phyloP scores from a whole-genome alignment of 2,888 invertebrate species.

The Lypha dubia region DNA sequence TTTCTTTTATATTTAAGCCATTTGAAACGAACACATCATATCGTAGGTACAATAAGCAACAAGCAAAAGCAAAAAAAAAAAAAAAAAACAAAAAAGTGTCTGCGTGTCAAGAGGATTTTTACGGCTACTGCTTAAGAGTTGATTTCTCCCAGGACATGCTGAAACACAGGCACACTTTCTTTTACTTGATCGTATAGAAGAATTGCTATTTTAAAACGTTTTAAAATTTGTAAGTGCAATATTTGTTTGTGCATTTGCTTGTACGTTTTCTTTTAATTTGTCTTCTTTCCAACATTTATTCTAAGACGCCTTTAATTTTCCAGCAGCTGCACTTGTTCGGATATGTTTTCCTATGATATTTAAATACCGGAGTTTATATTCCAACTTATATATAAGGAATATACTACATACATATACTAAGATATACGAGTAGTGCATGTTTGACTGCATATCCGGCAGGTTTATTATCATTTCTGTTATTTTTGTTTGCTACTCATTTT shows the following conservation, averaged over 20 bases:
- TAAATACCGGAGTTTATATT: slow-evolving; percentile 14
- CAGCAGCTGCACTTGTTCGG: slow-evolving; percentile 71
- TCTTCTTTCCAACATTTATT: slow-evolving; percentile 15
- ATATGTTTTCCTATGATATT: slow-evolving; percentile 28
- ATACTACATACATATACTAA: background rate
- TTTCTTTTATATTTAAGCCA: slow-evolving; percentile 56
- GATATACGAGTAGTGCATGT: background rate
- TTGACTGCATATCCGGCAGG: slow-evolving; percentile 67
- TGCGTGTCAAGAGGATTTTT: slow-evolving; percentile 71
- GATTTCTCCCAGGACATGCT: slow-evolving; percentile 43
- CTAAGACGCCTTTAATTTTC: slow-evolving; percentile 67
- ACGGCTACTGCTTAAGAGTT: slow-evolving; percentile 65
- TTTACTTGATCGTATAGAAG: background rate
- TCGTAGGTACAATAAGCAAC: slow-evolving; percentile 10
- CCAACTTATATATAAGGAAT: slow-evolving; percentile 5
- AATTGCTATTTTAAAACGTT: background rate
- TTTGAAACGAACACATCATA: slow-evolving; percentile 30
- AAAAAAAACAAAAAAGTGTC: too few relatives aligned
- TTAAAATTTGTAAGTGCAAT: background rate
- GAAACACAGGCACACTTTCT: slow-evolving; percentile 37
- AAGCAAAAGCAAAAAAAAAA: too few relatives aligned
- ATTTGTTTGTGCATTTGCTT: slow-evolving; percentile 23
- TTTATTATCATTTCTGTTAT: slow-evolving; percentile 63
- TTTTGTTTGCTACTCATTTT: slow-evolving; percentile 48
- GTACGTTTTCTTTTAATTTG: slow-evolving; percentile 32